A percentile compares a stretch with the other conserved stretches of the same genome.
phyloP scores from a whole-genome alignment of 2,797 vertebrate genomes.

The Acanthopagrus latus region DNA sequence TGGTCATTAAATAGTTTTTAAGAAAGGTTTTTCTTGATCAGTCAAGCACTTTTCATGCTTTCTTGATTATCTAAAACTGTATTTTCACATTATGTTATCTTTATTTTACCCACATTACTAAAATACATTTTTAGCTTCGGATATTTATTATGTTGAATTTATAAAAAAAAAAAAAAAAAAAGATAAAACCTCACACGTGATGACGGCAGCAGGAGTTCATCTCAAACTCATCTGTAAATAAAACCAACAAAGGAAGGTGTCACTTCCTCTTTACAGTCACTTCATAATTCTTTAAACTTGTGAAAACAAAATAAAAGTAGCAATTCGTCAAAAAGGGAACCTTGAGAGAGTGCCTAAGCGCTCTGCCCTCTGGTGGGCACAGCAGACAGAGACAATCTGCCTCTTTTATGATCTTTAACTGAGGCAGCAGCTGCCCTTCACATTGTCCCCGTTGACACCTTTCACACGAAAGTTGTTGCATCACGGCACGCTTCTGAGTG shows the following conservation, averaged over 20 bases:
- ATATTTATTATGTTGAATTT: neutral
- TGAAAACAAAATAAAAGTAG: neutral
- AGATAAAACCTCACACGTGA: neutral
- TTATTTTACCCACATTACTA: neutral
- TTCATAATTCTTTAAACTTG: neutral
- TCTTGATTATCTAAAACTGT: neutral
- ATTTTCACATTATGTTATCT: neutral
- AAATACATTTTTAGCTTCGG: neutral
- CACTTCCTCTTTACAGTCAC: neutral
- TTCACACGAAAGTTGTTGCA: conserved; percentile 14
- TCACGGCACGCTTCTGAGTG: neutral
- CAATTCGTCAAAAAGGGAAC: neutral
- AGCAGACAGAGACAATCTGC: neutral
- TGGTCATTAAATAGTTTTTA: neutral
- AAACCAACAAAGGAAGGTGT: neutral
- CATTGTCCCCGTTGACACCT: neutral
- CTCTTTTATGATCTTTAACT: neutral
- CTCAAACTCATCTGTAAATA: neutral
- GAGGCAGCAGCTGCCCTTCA: neutral
- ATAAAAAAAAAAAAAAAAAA: neutral
- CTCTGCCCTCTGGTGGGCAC: conserved; percentile 22
- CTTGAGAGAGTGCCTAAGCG: neutral
- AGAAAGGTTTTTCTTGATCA: neutral
- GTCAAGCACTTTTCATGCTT: neutral
- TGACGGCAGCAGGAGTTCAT: neutral